Evolutionary conservation across 1,140 invertebrate genomes (phyloP), one percentile per base, ranked within the genome.

Genomic region (Drosophila orosa): DNA sequence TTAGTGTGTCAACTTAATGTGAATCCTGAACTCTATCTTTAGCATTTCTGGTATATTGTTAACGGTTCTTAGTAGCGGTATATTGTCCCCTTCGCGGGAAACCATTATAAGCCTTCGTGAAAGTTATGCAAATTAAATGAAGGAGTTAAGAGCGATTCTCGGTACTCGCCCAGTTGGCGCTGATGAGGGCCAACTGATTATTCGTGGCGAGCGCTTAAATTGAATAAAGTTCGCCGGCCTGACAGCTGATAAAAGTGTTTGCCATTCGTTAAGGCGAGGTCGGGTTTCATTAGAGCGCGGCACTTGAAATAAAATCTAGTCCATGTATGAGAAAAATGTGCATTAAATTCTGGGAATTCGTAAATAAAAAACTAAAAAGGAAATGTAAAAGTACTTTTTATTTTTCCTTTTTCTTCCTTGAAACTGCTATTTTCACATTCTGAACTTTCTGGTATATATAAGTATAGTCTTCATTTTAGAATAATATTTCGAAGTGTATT

Each of bases 51-150:
- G 10, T 13, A 42, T 39, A 45, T 31, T 22, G 4, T 22, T 1
- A 35, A 5, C 17, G 7, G 5, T 33, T 62, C 19, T 13, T 15
- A 12, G 45, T 35, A 60, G 12, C 19, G 9, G 39, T 10, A 9
- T 29, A 19, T 25, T n/a, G 3, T 1, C 3, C 10, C 37, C 19
- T 25, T 44, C 19, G 19, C 8, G 22, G 45, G 27, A 67, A 15
- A 13, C 19, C 37, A 35, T 47, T 25, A 44, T 37, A 25, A 35
- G 5, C 12, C 17, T 17, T n/a, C 1, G 22, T 33, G 15, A 22
- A 56, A 74, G 44, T 58, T 76, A 63, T 59, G 72, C 61, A 83
- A 80, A 76, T 58, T 65, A 59, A 50, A 54, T 24, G 27, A 35
- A 29, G 19, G 29, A 45, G 54, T 33, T 29, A 47, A 42, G 25